These are phyloP conservation scores for Sebastes minor DNA, from an alignment of 2,797 vertebrate genomes.

Conservation along the genomic window DNA sequence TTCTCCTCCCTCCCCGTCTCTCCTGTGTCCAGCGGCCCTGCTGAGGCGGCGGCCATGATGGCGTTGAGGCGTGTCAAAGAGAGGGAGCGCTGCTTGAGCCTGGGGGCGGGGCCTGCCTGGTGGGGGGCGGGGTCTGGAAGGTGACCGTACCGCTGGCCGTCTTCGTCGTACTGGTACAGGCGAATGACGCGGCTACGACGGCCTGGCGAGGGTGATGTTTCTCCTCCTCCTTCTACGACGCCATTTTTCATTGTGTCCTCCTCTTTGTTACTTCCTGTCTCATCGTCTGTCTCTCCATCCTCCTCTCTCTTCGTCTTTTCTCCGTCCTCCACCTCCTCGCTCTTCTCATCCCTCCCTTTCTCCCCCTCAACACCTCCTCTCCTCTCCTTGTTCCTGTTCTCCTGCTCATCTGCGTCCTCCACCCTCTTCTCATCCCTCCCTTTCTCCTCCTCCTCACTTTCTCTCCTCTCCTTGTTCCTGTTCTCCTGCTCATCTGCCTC, in stretches of 20 bases:
- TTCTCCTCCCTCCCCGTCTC: background rate
- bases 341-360: background rate
- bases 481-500: background rate
- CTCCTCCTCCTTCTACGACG: background rate
- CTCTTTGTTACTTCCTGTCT: background rate
- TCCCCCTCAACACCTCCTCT: background rate
- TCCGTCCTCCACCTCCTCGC: background rate
- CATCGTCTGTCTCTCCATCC: background rate
- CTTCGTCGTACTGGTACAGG: slow-evolving; percentile 83
- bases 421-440: background rate
- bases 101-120: slow-evolving; percentile 1
- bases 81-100: slow-evolving; percentile 67
- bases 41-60: slow-evolving; percentile 76
- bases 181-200: slow-evolving; percentile 75
- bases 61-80: slow-evolving; percentile 78
- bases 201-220: rapidly evolving
- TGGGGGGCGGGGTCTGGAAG: slow-evolving; percentile 39
- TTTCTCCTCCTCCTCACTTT: background rate
- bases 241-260: background rate
- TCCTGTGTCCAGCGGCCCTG: slow-evolving; percentile 17
- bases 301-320: background rate
- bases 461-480: background rate
- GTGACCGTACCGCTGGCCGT: slow-evolving; percentile 74
- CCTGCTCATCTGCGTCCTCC: background rate
- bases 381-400: background rate